Conservation (phyloP, 2,113 vertebrate species). For the Callionymus lyra region DNA sequence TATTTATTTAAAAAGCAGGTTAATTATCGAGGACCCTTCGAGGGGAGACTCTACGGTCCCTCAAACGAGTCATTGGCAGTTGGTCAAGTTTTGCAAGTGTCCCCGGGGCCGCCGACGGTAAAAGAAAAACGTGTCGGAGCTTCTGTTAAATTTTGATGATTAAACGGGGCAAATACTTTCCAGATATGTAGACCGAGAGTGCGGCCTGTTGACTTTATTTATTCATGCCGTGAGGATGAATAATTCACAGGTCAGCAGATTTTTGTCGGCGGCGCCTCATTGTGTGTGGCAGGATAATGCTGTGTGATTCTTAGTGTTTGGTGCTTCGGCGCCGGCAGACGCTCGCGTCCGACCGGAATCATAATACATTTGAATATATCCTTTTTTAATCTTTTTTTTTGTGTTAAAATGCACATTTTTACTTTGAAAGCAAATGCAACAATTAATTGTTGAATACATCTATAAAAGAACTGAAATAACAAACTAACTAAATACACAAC, state of each 20-base stretch:
- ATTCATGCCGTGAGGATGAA: conserved; percentile 62
- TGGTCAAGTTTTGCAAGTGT: conserved; percentile 47
- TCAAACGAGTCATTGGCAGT: conserved; percentile 33
- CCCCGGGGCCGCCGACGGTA: conserved; percentile 50
- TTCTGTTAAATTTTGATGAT: conserved; percentile 63
- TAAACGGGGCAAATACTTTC: conserved; percentile 62
- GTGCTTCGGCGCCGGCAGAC: conserved; percentile 24
- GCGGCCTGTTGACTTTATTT: conserved; percentile 59
- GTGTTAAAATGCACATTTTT: too few relatives aligned
- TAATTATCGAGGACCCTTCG: conserved; percentile 31
- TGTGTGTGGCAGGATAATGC: conserved; percentile 49
- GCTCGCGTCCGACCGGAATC: too few relatives aligned
- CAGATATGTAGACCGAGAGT: conserved; percentile 56
- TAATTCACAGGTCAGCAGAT: conserved; percentile 65
- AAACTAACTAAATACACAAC: too few relatives aligned
- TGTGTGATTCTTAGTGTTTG: conserved; percentile 44
- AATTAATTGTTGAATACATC: too few relatives aligned
- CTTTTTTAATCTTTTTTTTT: too few relatives aligned
- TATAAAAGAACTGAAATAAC: too few relatives aligned
- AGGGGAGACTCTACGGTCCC: conserved; percentile 17
- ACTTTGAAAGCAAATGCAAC: too few relatives aligned
- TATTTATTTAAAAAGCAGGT: too few relatives aligned
- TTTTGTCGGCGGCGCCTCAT: conserved; percentile 45
- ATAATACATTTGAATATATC: too few relatives aligned
- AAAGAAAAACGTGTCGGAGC: conserved; percentile 60